Evolutionary conservation across 2,888 invertebrate genomes (phyloP).

Genomic region (Cephus sareptanus): DNA sequence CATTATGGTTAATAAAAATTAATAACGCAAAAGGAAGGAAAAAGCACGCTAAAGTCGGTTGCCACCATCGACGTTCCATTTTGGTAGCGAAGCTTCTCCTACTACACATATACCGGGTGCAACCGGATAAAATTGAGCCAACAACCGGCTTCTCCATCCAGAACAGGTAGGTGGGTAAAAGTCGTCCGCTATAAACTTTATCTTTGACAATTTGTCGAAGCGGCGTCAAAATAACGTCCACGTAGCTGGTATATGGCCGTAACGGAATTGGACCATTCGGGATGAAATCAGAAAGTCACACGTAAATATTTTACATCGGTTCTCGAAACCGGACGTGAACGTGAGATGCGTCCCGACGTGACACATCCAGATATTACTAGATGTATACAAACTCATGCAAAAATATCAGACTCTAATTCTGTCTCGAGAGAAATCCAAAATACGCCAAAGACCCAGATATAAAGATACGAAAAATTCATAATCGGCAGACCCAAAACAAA

Average conservation of each 20-base stretch:
- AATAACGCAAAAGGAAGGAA: constrained; percentile 22
- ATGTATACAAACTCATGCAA: too few relatives aligned
- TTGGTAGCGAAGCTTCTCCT: neutral
- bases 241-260: neutral
- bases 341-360: neutral
- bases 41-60: constrained; percentile 39
- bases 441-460: too few relatives aligned
- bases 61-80: constrained; percentile 17
- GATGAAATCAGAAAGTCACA: neutral
- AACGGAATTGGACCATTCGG: neutral
- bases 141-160: neutral
- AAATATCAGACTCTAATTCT: too few relatives aligned
- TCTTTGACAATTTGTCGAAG: neutral
- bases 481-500: neutral
- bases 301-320: neutral
- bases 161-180: neutral
- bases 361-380: neutral
- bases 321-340: neutral
- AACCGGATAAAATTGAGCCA: neutral
- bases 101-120: neutral
- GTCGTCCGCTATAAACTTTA: neutral
- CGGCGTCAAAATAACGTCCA: neutral
- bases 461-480: neutral
- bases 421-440: too few relatives aligned
- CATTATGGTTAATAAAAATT: constrained; percentile 37